Evolutionary conservation across 2,888 invertebrate species (phyloP), one percentile per base, ranked within the genome.

Genomic region (Bruchidius siliquastri): DNA sequence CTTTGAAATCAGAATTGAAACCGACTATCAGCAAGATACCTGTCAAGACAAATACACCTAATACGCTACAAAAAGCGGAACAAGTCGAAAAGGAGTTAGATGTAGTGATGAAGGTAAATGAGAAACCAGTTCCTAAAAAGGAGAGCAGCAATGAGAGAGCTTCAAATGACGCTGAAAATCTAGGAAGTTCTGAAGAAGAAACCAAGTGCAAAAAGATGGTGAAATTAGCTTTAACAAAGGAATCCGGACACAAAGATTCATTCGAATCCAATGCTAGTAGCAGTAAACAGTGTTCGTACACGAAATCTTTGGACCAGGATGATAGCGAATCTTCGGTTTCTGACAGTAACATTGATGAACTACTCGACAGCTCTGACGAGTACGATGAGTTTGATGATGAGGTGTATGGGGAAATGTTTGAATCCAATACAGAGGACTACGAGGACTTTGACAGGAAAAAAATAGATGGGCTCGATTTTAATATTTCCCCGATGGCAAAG

Each of bases 351-450:
- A 83, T 87, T n/a, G 87, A 87, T 72, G 87, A 87, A 72, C 74
- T 86, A 22, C 73, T 85, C 10, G 84, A 84, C 71, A 81, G 79
- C 73, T 81, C 83, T 20, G 85, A 85, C 6, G 85, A 85, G 69
- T 82, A 83, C 68, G 84, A 85, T 30, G 84, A 83, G 73, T 82
- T 82, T 74, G 82, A 83, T 72, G 84, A 83, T 73, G 84, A 83
- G 73, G 30, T 4, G 0, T 86, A 86, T 32, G 89, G 89, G 77
- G 88, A 87, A 68, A 87, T 87, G 76, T 90, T 89, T 71, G 88
- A 87, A 79, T 88, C 87, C 20, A 82, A 78, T 49, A 77, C 79
- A 2, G 79, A 78, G 20, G 76, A 77, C 21, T 75, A 77, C 66
- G 77, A 77, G 22, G 77, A 78, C 78, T 70, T 79, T 21, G 76